These are phyloP conservation scores for Venustaconcha ellipsiformis DNA, from an alignment of 1,140 invertebrate species.

Conservation along the genomic window DNA sequence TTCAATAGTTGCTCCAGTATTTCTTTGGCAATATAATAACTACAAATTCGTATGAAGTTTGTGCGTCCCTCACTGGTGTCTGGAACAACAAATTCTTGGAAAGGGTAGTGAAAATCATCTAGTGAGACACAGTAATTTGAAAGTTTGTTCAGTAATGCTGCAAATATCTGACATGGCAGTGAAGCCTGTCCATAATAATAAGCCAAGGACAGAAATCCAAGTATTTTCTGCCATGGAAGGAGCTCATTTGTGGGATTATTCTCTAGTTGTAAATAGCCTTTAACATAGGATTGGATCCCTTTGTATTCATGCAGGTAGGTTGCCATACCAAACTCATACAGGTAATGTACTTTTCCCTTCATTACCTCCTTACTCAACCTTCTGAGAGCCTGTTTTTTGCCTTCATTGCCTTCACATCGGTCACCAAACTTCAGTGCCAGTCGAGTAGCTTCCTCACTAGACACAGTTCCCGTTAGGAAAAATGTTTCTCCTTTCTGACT, in stretches of 20 bases:
- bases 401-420: background rate
- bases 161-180: slow-evolving; percentile 42
- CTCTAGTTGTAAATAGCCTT: slow-evolving; percentile 5
- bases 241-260: background rate
- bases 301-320: slow-evolving; percentile 32
- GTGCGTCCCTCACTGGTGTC: slow-evolving; percentile 14
- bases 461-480: slow-evolving; percentile 18
- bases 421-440: slow-evolving; percentile 5
- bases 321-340: slow-evolving; percentile 42
- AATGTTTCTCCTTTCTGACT: slow-evolving; percentile 7
- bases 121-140: slow-evolving; percentile 13
- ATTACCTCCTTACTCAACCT: slow-evolving; percentile 27
- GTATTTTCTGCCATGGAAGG: slow-evolving; percentile 25
- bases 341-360: background rate
- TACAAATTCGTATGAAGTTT: slow-evolving; percentile 37
- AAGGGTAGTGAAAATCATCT: slow-evolving; percentile 34
- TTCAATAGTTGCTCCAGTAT: slow-evolving; percentile 45
- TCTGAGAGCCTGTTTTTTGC: slow-evolving; percentile 2
- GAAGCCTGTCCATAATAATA: slow-evolving; percentile 47
- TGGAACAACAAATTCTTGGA: slow-evolving; percentile 35
- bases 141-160: slow-evolving; percentile 15
- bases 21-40: slow-evolving; percentile 35
- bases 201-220: slow-evolving; percentile 39
- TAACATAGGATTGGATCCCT: slow-evolving; percentile 36
- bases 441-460: slow-evolving; percentile 20